phyloP scores from a whole-genome alignment of 2,888 invertebrate species.

The Cataglyphis altisquamis region DNA sequence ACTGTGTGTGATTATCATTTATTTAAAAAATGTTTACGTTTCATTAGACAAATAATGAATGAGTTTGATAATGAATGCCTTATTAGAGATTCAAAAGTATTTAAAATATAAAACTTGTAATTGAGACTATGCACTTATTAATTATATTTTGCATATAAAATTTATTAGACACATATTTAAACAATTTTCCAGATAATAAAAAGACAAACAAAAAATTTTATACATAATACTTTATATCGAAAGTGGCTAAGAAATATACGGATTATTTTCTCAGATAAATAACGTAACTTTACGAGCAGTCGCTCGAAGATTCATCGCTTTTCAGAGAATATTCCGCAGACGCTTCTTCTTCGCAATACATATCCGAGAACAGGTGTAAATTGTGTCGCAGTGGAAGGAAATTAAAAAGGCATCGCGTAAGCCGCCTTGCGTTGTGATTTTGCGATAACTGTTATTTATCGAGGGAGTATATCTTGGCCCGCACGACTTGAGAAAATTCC shows the following conservation, averaged over 20 bases:
- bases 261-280: slow-evolving; percentile 26
- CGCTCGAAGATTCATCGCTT: slow-evolving; percentile 26
- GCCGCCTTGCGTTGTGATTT: slow-evolving; percentile 45
- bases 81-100: background rate
- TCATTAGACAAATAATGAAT: background rate
- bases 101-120: background rate
- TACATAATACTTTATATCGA: background rate
- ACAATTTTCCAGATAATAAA: background rate
- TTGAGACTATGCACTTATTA: background rate
- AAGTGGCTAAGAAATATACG: background rate
- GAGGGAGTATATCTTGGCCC: background rate
- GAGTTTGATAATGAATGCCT: background rate
- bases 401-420: slow-evolving; percentile 38
- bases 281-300: slow-evolving; percentile 11
- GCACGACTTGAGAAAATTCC: slow-evolving; percentile 8
- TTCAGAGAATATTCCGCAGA: slow-evolving; percentile 3
- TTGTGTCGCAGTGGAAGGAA: slow-evolving; percentile 13
- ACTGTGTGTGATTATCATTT: background rate
- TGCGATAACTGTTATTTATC: slow-evolving; percentile 65
- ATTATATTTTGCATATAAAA: background rate
- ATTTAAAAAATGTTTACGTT: background rate
- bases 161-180: background rate
- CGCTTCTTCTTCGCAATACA: slow-evolving; percentile 2
- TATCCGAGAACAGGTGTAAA: slow-evolving; percentile 45
- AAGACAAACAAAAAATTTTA: background rate